Conservation (phyloP, 2,797 vertebrate species). For the Paratrypauchen microcephalus region DNA sequence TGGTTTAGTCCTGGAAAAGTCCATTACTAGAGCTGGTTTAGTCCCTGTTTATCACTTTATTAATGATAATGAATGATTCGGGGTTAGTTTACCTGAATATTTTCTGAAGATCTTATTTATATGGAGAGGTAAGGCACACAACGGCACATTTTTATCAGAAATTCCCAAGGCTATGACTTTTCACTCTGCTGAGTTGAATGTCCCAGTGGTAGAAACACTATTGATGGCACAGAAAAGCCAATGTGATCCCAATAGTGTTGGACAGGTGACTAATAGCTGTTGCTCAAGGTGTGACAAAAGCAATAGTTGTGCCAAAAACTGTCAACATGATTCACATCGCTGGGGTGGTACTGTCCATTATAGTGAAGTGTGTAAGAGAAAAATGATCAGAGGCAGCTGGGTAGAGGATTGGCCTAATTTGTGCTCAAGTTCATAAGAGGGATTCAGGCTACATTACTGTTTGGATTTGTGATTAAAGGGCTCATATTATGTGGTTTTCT, state of each 20-base stretch:
- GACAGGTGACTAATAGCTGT: constrained; percentile 3
- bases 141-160: not conserved
- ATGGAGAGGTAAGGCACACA: not conserved
- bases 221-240: not conserved
- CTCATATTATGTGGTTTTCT: too few species aligned
- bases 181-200: constrained; percentile 12
- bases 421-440: too few species aligned
- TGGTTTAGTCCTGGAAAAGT: not conserved
- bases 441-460: too few species aligned
- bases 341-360: constrained; percentile 18
- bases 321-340: constrained; percentile 32
- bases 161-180: constrained; percentile 35
- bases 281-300: constrained; percentile 16
- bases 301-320: constrained; percentile 17
- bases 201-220: not conserved
- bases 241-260: not conserved
- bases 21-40: not conserved
- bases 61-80: not conserved
- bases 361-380: not conserved
- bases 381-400: not conserved
- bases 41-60: too few species aligned
- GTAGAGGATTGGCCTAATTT: not conserved
- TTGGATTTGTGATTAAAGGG: too few species aligned
- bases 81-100: not conserved
- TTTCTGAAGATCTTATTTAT: not conserved